Evolutionary conservation across 1,140 invertebrate species (phyloP).

Genomic region (Latrodectus geometricus): DNA sequence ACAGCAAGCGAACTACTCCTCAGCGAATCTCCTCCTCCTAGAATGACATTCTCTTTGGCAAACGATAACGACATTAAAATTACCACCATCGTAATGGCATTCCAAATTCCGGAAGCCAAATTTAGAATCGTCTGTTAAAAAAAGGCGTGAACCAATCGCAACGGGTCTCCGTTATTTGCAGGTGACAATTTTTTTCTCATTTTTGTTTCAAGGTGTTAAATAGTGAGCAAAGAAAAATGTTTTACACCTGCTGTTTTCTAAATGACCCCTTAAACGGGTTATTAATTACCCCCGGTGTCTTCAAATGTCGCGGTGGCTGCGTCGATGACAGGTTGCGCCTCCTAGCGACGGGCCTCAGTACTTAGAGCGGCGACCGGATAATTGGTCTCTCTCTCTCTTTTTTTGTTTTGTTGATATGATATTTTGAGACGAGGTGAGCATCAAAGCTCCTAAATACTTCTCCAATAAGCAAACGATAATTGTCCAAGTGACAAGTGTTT

Average conservation of each 20-base stretch:
- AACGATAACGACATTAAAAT: conserved; percentile 26
- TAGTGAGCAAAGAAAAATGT: neutral
- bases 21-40: neutral
- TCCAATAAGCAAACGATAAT: too few relatives aligned
- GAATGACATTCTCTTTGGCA: neutral
- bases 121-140: neutral
- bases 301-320: conserved; percentile 42
- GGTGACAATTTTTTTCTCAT: conserved; percentile 41
- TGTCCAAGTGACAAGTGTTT: too few relatives aligned
- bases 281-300: conserved; percentile 40
- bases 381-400: conserved; percentile 3
- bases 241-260: conserved; percentile 30
- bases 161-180: conserved; percentile 21
- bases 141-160: neutral
- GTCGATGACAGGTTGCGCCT: conserved; percentile 45
- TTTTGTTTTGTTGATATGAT: too few relatives aligned
- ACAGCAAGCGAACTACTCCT: neutral
- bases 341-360: conserved; percentile 31
- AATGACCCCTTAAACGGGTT: conserved; percentile 53
- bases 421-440: too few relatives aligned
- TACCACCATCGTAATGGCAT: conserved; percentile 30
- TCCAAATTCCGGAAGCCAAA: conserved; percentile 11
- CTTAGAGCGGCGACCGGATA: neutral
- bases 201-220: neutral
- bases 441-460: too few relatives aligned